A percentile compares a stretch with the other conserved stretches of the same genome.
These are phyloP conservation scores for Darevskia mixta DNA, from an alignment of 2,797 vertebrate species.

Conservation along the genomic window DNA sequence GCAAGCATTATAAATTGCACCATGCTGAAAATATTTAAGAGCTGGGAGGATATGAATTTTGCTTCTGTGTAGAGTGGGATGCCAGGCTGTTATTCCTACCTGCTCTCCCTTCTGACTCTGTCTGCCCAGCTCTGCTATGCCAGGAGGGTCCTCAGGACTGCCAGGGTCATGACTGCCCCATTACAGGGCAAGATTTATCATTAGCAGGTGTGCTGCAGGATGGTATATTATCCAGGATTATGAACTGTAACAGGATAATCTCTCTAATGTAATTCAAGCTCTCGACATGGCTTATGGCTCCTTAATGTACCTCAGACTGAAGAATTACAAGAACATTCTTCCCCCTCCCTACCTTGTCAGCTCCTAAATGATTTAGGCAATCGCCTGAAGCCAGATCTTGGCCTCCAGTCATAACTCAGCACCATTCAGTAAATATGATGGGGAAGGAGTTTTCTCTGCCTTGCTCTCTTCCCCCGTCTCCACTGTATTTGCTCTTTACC, in stretches of 20 bases:
- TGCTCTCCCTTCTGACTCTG: constrained; percentile 53
- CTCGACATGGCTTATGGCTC: constrained; percentile 96
- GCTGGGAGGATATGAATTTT: background rate
- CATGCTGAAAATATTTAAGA: fast-evolving
- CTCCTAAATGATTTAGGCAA: constrained; percentile 92
- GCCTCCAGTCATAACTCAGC: constrained; percentile 91
- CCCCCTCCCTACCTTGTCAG: constrained; percentile 88
- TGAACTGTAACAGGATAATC: constrained; percentile 98
- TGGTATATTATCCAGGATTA: constrained; percentile 90
- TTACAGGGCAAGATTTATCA: constrained; percentile 83
- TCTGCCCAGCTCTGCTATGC: constrained; percentile 53
- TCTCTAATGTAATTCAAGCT: constrained; percentile 97
- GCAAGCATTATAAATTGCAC: background rate
- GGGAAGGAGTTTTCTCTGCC: constrained; percentile 73
- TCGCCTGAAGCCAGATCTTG: constrained; percentile 86
- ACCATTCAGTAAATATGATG: constrained; percentile 82
- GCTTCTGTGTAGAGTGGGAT: constrained; percentile 4
- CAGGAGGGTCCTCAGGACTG: constrained; percentile 59
- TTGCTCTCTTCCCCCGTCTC: constrained; percentile 58
- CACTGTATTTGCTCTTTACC: constrained; percentile 42
- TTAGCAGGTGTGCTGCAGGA: constrained; percentile 82
- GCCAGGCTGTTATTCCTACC: constrained; percentile 50
- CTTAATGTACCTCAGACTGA: constrained; percentile 99
- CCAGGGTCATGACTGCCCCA: constrained; percentile 80
- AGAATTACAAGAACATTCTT: constrained; percentile 88